phyloP scores from a whole-genome alignment of 2,797 vertebrate genomes.

The Oophaga sylvatica region DNA sequence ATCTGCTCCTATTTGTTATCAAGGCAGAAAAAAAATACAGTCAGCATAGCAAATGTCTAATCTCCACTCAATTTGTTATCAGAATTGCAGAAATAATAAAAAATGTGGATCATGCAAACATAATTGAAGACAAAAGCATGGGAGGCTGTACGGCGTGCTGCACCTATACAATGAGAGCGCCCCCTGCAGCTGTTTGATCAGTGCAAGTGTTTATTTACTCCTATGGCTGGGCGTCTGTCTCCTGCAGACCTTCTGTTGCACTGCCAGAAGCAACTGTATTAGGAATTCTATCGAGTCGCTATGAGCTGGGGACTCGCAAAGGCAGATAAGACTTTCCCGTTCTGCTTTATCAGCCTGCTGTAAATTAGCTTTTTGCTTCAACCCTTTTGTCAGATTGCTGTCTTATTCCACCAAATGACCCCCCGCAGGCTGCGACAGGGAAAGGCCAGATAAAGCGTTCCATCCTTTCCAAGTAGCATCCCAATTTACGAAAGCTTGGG shows the following conservation, averaged over 20 bases:
- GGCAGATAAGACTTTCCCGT: conserved; percentile 74
- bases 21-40: neutral
- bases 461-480: conserved; percentile 26
- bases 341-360: conserved; percentile 72
- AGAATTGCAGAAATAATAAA: neutral
- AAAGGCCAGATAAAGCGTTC: conserved; percentile 66
- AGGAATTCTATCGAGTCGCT: conserved; percentile 67
- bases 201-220: conserved; percentile 59
- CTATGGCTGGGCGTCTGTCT: conserved; percentile 58
- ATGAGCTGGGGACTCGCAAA: conserved; percentile 71
- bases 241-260: conserved; percentile 50
- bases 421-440: conserved; percentile 62
- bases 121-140: neutral
- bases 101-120: neutral
- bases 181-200: conserved; percentile 52
- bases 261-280: conserved; percentile 63
- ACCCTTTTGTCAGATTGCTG: conserved; percentile 66
- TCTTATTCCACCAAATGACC: conserved; percentile 63
- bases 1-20: neutral
- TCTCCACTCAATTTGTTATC: neutral
- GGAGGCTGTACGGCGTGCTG: neutral
- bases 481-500: conserved; percentile 45
- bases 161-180: conserved; percentile 20
- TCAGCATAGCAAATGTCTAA: neutral
- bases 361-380: conserved; percentile 73